Conservation (phyloP, 2,797 vertebrate species). For the Hylomyscus alleni region DNA sequence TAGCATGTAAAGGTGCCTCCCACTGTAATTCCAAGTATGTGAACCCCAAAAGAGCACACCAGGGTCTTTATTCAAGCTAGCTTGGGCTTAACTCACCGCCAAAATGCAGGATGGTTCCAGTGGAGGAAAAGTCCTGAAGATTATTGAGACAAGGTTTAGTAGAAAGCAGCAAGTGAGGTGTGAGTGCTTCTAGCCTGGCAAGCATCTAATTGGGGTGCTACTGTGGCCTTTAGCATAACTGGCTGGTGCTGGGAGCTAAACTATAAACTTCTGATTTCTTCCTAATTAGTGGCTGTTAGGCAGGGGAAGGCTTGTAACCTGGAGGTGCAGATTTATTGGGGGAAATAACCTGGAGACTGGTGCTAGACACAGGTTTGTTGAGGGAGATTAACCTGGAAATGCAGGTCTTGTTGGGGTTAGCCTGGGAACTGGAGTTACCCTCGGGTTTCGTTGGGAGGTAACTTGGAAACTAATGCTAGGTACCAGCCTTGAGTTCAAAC, state of each 20-base stretch:
- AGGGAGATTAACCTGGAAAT: neutral
- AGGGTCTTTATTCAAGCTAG: neutral
- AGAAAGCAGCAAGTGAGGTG: neutral
- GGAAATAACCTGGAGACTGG: neutral
- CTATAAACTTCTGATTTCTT: neutral
- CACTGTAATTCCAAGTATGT: neutral
- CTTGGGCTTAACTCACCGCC: neutral
- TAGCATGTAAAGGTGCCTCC: too few relatives aligned
- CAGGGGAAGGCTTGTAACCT: neutral
- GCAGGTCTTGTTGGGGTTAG: neutral
- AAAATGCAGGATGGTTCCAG: neutral
- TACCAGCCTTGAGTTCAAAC: neutral
- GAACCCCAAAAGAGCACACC: neutral
- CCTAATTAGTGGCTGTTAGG: neutral
- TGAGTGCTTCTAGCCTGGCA: neutral
- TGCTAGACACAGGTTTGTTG: neutral
- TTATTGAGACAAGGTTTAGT: neutral
- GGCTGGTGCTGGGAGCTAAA: neutral
- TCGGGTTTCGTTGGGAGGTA: neutral
- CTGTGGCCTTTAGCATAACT: neutral
- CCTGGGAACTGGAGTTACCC: neutral
- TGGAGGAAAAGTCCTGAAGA: neutral
- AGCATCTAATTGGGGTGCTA: neutral
- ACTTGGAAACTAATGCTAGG: neutral
- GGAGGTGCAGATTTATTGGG: neutral